These are phyloP conservation scores for Drosophila nr. perissopoda DNA, from an alignment of 2,888 invertebrate genomes.

Conservation along the genomic window DNA sequence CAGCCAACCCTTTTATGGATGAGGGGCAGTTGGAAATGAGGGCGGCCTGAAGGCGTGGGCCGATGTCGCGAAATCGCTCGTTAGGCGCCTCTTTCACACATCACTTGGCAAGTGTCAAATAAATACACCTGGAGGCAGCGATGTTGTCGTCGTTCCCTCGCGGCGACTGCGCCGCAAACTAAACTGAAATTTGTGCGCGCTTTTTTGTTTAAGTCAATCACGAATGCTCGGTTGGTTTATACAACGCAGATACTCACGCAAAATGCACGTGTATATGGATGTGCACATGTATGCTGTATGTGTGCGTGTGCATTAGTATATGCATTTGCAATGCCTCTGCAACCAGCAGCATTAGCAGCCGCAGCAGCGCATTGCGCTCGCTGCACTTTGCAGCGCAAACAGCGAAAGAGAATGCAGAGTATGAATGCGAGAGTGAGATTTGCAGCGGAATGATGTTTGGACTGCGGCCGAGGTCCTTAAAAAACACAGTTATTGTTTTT, in stretches of 20 bases:
- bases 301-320: conserved; percentile 13
- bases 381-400: conserved; percentile 70
- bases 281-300: not conserved
- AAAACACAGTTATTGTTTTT: conserved; percentile 37
- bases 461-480: conserved; percentile 47
- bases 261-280: conserved; percentile 1
- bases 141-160: conserved; percentile 69
- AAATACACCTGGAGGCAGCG: conserved; percentile 66
- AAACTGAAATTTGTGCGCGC: conserved; percentile 77
- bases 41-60: conserved; percentile 11
- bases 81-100: conserved; percentile 79
- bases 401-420: conserved; percentile 2
- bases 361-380: conserved; percentile 52
- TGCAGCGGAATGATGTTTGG: conserved; percentile 45
- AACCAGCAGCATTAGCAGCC: conserved; percentile 5
- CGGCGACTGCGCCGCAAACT: conserved; percentile 80
- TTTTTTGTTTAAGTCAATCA: conserved; percentile 81
- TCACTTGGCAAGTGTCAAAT: conserved; percentile 81
- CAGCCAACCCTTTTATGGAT: conserved; percentile 38
- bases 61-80: conserved; percentile 54
- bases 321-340: conserved; percentile 38
- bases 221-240: conserved; percentile 70
- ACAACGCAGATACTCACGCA: conserved; percentile 26
- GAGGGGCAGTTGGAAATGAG: not conserved
- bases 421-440: conserved; percentile 29